phyloP scores from a whole-genome alignment of 2,797 vertebrate genomes.

The Alectoris magna region DNA sequence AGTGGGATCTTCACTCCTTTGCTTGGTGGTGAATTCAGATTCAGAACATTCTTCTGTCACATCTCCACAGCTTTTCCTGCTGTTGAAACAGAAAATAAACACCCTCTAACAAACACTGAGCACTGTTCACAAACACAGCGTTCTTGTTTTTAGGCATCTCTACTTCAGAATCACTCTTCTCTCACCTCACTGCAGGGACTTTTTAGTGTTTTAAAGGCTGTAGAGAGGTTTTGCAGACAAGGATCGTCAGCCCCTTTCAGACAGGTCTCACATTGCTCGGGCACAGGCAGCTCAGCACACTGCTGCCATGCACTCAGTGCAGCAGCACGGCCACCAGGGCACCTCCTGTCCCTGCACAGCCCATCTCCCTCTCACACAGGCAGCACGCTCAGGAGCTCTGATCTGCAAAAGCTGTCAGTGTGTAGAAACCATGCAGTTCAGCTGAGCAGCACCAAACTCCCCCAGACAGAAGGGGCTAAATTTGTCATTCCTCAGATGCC shows the following conservation, averaged over 20 bases:
- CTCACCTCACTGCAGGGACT: background rate
- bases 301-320: background rate
- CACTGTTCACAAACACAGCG: background rate
- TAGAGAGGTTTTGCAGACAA: background rate
- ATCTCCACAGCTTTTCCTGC: background rate
- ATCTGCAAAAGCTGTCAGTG: background rate
- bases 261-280: background rate
- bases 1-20: background rate
- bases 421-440: too few relatives aligned
- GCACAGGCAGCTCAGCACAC: too few relatives aligned
- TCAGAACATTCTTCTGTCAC: background rate
- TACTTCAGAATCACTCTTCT: background rate
- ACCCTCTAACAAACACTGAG: rapidly evolving
- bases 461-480: background rate
- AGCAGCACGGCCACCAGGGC: background rate
- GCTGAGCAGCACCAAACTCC: background rate
- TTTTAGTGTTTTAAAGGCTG: background rate
- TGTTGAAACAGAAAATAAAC: background rate
- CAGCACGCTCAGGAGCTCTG: background rate
- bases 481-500: background rate
- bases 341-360: background rate
- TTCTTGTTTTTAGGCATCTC: background rate
- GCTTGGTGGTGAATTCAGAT: background rate
- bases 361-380: background rate
- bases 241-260: background rate